phyloP scores from a whole-genome alignment of 2,113 vertebrate species.

The Maccullochella peelii region DNA sequence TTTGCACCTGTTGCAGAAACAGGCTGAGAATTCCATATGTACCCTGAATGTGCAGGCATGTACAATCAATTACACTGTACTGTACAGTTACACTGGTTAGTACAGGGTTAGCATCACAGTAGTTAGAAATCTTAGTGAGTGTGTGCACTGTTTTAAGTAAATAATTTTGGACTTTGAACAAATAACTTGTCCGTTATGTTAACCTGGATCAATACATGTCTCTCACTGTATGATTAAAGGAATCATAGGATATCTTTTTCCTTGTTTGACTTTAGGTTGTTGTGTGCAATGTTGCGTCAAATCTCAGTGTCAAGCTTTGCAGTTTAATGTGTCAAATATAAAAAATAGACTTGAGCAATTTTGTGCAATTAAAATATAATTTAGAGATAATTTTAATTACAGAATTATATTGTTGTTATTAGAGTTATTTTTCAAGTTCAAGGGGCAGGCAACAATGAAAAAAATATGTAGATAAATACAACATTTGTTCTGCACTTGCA shows the following conservation, averaged over 20 bases:
- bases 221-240: background rate
- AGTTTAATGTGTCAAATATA: background rate
- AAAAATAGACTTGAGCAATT: background rate
- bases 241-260: background rate
- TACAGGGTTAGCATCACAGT: background rate
- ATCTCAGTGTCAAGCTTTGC: background rate
- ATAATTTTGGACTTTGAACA: background rate
- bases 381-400: background rate
- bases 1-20: conserved; percentile 74
- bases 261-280: background rate
- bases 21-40: conserved; percentile 53
- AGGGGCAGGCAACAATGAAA: background rate
- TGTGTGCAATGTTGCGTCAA: background rate
- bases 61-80: conserved; percentile 20
- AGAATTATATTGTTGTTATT: background rate
- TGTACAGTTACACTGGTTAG: conserved; percentile 6
- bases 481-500: background rate
- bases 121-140: background rate
- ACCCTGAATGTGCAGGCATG: conserved; percentile 19
- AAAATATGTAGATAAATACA: background rate
- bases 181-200: background rate
- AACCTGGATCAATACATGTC: background rate
- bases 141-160: background rate
- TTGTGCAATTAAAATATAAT: background rate
- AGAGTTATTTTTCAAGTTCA: background rate